These are phyloP conservation scores for Rhabdophis nuchalis DNA, from an alignment of 2,797 vertebrate species.

Conservation along the genomic window DNA sequence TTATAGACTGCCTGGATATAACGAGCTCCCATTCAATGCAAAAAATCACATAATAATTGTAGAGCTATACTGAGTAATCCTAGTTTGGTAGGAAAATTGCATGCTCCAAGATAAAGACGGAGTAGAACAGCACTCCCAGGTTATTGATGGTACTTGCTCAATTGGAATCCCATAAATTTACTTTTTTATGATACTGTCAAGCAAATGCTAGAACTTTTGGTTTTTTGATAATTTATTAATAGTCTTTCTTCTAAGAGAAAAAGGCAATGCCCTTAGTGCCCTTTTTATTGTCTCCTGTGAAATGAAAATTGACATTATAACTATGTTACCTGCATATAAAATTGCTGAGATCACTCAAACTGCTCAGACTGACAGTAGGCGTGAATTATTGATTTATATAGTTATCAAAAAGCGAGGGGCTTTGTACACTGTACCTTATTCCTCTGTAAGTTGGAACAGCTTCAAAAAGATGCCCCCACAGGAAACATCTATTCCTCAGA, in stretches of 20 bases:
- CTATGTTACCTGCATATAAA: not conserved
- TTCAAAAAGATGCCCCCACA: not conserved
- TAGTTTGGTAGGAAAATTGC: not conserved
- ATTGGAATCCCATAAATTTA: not conserved
- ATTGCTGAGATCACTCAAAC: not conserved
- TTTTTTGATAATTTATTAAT: not conserved
- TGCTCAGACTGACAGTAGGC: not conserved
- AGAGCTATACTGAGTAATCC: not conserved
- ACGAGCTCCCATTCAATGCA: not conserved
- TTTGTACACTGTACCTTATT: not conserved
- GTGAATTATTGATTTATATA: not conserved
- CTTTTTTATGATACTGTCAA: not conserved
- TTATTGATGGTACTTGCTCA: not conserved
- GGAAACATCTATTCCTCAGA: not conserved
- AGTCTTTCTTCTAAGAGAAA: not conserved
- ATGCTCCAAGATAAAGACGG: not conserved
- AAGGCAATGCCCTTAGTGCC: not conserved
- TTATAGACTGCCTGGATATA: not conserved
- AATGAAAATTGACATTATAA: not conserved
- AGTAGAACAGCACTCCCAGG: not conserved
- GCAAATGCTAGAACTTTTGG: not conserved
- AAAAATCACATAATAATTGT: not conserved
- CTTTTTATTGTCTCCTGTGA: not conserved
- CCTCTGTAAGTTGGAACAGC: not conserved
- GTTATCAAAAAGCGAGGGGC: not conserved